phyloP scores from a whole-genome alignment of 2,113 vertebrate genomes.

The Limanda limanda region DNA sequence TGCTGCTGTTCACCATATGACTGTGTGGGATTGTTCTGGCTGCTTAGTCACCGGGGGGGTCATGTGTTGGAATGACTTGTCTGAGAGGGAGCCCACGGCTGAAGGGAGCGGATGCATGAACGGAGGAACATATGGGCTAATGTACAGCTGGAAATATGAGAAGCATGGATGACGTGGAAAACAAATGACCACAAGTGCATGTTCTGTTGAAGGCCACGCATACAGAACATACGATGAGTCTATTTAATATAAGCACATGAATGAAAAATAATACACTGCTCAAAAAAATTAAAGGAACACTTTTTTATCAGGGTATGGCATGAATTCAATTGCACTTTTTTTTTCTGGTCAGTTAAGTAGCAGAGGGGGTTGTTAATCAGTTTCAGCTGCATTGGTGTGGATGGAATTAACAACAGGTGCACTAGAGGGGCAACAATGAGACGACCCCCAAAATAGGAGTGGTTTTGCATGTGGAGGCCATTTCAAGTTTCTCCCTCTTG shows the following conservation, averaged over 20 bases:
- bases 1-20: conserved; percentile 48
- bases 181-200: not conserved
- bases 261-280: not conserved
- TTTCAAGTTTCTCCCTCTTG: too few species aligned
- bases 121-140: conserved; percentile 42
- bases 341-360: too few species aligned
- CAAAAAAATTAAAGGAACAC: too few species aligned
- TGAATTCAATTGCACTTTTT: too few species aligned
- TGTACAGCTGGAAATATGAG: conserved; percentile 21
- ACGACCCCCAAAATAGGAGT: too few species aligned
- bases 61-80: conserved; percentile 54
- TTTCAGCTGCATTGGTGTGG: too few species aligned
- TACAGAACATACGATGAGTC: not conserved
- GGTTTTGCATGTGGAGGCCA: too few species aligned
- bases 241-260: not conserved
- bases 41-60: conserved; percentile 48
- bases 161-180: conserved; percentile 14
- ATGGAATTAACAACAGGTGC: too few species aligned
- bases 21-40: conserved; percentile 61
- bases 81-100: conserved; percentile 28
- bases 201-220: not conserved
- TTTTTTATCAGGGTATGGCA: too few species aligned
- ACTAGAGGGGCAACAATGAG: too few species aligned
- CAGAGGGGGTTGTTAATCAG: too few species aligned
- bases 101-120: conserved; percentile 33